Evolutionary conservation across 2,797 vertebrate species (phyloP).

Genomic region (Gymnoscopelus braueri): DNA sequence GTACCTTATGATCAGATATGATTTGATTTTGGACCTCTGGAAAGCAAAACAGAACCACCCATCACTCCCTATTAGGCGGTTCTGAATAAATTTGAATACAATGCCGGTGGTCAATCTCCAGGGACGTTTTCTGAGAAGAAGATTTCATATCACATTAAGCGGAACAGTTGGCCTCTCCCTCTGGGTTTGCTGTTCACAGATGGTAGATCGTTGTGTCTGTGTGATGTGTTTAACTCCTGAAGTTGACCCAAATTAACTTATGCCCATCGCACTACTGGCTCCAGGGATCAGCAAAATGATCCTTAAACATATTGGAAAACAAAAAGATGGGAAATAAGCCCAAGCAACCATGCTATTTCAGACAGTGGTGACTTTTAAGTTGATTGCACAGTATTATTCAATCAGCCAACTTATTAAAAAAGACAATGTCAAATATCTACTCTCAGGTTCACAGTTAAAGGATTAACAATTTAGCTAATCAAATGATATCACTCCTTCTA

Average conservation of each 20-base stretch:
- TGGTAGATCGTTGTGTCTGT: constrained; percentile 52
- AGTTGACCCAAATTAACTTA: constrained; percentile 63
- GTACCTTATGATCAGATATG: constrained; percentile 24
- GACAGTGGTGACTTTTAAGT: neutral
- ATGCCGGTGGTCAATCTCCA: constrained; percentile 57
- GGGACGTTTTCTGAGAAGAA: constrained; percentile 46
- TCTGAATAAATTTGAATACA: constrained; percentile 35
- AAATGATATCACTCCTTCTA: neutral
- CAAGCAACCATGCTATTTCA: neutral
- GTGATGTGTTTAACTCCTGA: constrained; percentile 60
- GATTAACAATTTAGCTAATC: neutral
- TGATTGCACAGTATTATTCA: no score
- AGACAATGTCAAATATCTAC: neutral
- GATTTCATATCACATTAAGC: constrained; percentile 64
- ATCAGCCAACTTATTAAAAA: no score
- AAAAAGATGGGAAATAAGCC: neutral
- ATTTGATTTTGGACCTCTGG: constrained; percentile 28
- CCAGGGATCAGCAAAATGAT: constrained; percentile 40
- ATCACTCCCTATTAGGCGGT: constrained; percentile 41
- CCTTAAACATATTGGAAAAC: constrained; percentile 30
- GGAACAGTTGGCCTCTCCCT: constrained; percentile 67
- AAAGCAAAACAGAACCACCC: constrained; percentile 30
- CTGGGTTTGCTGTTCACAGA: constrained; percentile 59
- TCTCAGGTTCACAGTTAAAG: neutral
- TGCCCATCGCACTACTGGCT: constrained; percentile 37